phyloP scores from a whole-genome alignment of 1,140 invertebrate genomes.

The Cyrtorhinus lividipennis region DNA sequence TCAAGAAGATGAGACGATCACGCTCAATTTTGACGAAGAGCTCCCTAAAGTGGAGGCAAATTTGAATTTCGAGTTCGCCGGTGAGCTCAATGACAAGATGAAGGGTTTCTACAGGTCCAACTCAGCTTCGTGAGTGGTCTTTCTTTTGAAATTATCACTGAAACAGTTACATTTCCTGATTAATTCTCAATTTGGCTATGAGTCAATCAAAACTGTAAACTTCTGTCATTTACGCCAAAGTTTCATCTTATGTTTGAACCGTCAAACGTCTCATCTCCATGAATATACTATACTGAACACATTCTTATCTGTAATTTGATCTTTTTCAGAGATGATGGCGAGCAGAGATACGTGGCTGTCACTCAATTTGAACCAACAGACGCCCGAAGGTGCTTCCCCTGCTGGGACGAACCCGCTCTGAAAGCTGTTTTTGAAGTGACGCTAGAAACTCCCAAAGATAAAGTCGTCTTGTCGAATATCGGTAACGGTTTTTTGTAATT shows the following conservation, averaged over 20 bases:
- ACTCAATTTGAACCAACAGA: conserved; percentile 81
- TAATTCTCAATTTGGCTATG: too few species aligned
- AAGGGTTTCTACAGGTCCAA: conserved; percentile 88
- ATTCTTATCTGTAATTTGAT: background rate
- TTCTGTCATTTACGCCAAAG: too few species aligned
- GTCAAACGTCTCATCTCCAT: too few species aligned
- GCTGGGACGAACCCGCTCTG: conserved; percentile 85
- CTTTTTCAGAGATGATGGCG: conserved; percentile 40
- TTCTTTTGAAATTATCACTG: too few species aligned
- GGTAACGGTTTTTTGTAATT: too few species aligned
- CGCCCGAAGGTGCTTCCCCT: conserved; percentile 81
- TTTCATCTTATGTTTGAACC: too few species aligned
- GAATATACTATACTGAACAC: background rate
- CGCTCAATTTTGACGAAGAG: conserved; percentile 44
- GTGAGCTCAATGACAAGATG: conserved; percentile 85
- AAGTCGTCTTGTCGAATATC: conserved; percentile 87
- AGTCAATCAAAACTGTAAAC: too few species aligned
- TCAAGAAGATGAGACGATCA: conserved; percentile 50
- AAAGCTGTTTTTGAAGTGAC: conserved; percentile 91
- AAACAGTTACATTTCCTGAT: too few species aligned
- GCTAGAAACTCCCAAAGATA: conserved; percentile 56
- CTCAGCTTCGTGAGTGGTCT: conserved; percentile 45
- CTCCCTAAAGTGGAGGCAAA: conserved; percentile 47
- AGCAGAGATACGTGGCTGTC: conserved; percentile 66
- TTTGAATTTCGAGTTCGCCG: conserved; percentile 58